Evolutionary conservation across 1,140 invertebrate genomes (phyloP).

Genomic region (Rhynchophorus ferrugineus): DNA sequence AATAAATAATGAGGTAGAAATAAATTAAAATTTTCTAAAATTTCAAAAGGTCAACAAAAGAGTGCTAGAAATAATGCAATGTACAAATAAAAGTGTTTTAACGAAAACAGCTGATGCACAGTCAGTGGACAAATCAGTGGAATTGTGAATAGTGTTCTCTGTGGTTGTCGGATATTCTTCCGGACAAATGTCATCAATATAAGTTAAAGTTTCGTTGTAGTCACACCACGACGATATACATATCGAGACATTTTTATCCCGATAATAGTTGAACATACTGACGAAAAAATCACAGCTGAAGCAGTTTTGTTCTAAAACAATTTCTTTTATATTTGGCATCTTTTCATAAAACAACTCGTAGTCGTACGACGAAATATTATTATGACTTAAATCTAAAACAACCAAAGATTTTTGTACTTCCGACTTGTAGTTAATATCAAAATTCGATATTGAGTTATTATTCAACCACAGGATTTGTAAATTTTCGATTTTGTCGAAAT

Average conservation of each 20-base stretch:
- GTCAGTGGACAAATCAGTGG: slow-evolving; percentile 26
- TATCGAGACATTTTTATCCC: slow-evolving; percentile 25
- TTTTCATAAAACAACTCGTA: slow-evolving; percentile 31
- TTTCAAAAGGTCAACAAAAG: slow-evolving; percentile 17
- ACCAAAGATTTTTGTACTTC: slow-evolving; percentile 28
- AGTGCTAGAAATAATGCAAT: slow-evolving; percentile 15
- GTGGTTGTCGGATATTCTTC: slow-evolving; percentile 2
- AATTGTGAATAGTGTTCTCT: slow-evolving; percentile 10
- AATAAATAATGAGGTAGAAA: slow-evolving; percentile 25
- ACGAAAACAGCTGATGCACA: slow-evolving; percentile 1
- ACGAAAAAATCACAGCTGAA: slow-evolving; percentile 7
- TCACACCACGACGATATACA: slow-evolving; percentile 28
- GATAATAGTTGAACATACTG: slow-evolving; percentile 31
- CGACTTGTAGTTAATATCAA: slow-evolving; percentile 26
- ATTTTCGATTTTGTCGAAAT: slow-evolving; percentile 31
- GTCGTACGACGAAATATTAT: slow-evolving; percentile 29
- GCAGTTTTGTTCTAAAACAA: slow-evolving; percentile 29
- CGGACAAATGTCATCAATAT: slow-evolving; percentile 25
- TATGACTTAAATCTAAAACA: slow-evolving; percentile 29
- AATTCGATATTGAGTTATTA: slow-evolving; percentile 28
- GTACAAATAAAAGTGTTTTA: slow-evolving; percentile 1
- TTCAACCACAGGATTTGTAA: slow-evolving; percentile 33
- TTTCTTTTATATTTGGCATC: slow-evolving; percentile 31
- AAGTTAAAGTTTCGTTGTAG: slow-evolving; percentile 22
- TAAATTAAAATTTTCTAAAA: slow-evolving; percentile 13